Conservation (phyloP, 2,113 vertebrate genomes). For the Synchiropus splendidus region DNA sequence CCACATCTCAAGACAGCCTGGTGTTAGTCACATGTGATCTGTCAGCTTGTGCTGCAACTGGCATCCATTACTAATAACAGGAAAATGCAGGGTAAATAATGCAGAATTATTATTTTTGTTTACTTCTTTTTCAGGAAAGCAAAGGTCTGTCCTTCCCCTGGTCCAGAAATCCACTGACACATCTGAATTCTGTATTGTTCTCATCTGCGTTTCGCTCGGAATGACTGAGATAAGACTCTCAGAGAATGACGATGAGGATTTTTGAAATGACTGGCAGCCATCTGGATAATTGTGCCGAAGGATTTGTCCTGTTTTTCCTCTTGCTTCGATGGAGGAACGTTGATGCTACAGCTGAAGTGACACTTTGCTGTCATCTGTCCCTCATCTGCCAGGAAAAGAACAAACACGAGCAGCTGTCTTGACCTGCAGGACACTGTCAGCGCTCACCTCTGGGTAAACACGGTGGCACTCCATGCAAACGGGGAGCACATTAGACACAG, state of each 20-base stretch:
- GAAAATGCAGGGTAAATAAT: constrained; percentile 15
- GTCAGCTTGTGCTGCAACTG: background rate
- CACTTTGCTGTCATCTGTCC: constrained; percentile 14
- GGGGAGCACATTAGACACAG: constrained; percentile 23
- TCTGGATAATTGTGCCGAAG: constrained; percentile 32
- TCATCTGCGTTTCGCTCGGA: constrained; percentile 31
- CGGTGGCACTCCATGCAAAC: constrained; percentile 10
- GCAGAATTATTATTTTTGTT: constrained; percentile 15
- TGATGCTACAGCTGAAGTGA: constrained; percentile 19
- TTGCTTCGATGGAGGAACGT: background rate
- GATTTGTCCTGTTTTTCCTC: constrained; percentile 15
- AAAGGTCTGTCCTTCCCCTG: constrained; percentile 12
- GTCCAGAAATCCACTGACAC: constrained; percentile 22
- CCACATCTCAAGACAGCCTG: background rate
- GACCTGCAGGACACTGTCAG: constrained; percentile 15
- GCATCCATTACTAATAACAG: constrained; percentile 3
- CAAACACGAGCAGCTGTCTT: constrained; percentile 6
- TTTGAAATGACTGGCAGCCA: constrained; percentile 38
- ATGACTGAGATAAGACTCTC: constrained; percentile 46
- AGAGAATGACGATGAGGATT: constrained; percentile 46
- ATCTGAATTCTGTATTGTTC: constrained; percentile 32
- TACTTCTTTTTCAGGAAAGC: constrained; percentile 17
- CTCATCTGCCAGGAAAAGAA: constrained; percentile 18
- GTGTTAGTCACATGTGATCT: constrained; percentile 1
- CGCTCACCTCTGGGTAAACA: constrained; percentile 26